Evolutionary conservation across 2,888 invertebrate species (phyloP), one percentile per base, ranked within the genome.

Genomic region (Nysson spinosus): DNA sequence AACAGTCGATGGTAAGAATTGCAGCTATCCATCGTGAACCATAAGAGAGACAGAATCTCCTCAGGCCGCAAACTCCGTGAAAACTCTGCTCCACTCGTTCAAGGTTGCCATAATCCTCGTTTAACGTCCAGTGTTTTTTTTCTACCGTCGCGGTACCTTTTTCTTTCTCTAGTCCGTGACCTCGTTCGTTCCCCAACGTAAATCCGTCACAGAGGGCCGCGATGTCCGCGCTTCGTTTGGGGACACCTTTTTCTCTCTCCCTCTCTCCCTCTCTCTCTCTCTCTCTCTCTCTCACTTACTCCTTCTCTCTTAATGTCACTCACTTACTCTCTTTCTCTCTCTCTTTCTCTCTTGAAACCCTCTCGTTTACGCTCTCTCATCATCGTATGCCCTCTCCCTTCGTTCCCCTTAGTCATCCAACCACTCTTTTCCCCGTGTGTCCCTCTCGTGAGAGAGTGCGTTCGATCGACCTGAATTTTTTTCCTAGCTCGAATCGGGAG

Each of bases 401-500:
- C 39, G 28, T 30, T 34, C 24, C 51, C 51, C 19, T 51, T 47
- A 32, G n/a, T 26, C n/a, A n/a, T n/a, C n/a, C 66, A 56, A 26
- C 65, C 54, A 20, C 58, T 37, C 52, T 43, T 51, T 54, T 43
- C 69, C 58, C 67, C 39, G 68, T 55, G 60, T 56, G 61, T 56
- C 68, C 64, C 73, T 73, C 65, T 66, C 77, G 77, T n/a, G n/a
- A n/a, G n/a, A 71, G 74, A 73, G 75, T 71, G 77, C 77, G 75
- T 76, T 76, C 77, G 75, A 76, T 76, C 75, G 75, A 76, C 75
- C 75, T 76, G 75, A 76, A 76, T 76, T 76, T 76, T 75, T 75
- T 76, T 71, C 75, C 75, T 62, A 74, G 71, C 74, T 76, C 71
- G 75, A 76, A 76, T 76, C 75, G 77, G 77, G 77, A 77, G 77